A percentile compares a stretch with the other conserved stretches of the same genome.
Conservation (phyloP, 2,888 invertebrate species). For the Cheilosia variabilis region DNA sequence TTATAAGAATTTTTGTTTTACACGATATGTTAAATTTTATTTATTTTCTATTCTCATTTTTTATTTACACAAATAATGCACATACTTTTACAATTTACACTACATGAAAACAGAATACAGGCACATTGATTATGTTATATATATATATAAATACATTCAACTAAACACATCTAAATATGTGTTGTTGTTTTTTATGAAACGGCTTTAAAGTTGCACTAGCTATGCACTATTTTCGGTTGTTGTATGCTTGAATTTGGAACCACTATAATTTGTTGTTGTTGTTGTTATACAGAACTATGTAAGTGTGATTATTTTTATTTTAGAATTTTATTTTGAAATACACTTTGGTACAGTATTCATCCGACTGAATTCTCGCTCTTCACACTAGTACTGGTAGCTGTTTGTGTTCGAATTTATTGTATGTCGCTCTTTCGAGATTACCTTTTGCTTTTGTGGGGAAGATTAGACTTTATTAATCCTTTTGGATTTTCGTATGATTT, state of each 20-base stretch:
- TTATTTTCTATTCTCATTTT: constrained; percentile 47
- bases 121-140: constrained; percentile 73
- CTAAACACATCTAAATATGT: constrained; percentile 58
- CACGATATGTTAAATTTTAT: constrained; percentile 63
- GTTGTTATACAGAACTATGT: constrained; percentile 46
- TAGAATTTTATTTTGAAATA: constrained; percentile 59
- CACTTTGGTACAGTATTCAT: constrained; percentile 44
- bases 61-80: constrained; percentile 70
- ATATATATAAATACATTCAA: constrained; percentile 60
- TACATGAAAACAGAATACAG: constrained; percentile 75
- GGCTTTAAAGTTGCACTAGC: constrained; percentile 65
- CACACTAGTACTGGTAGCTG: constrained; percentile 24
- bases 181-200: constrained; percentile 45
- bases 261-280: constrained; percentile 31
- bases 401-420: constrained; percentile 7
- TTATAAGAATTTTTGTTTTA: constrained; percentile 16
- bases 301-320: constrained; percentile 54
- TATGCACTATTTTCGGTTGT: constrained; percentile 57
- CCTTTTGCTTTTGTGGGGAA: neutral
- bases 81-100: constrained; percentile 67
- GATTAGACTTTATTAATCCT: constrained; percentile 1
- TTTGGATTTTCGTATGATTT: neutral
- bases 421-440: constrained; percentile 9
- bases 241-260: constrained; percentile 41
- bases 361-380: constrained; percentile 26